phyloP scores from a whole-genome alignment of 2,888 invertebrate genomes.

The Hyposoter didymator region DNA sequence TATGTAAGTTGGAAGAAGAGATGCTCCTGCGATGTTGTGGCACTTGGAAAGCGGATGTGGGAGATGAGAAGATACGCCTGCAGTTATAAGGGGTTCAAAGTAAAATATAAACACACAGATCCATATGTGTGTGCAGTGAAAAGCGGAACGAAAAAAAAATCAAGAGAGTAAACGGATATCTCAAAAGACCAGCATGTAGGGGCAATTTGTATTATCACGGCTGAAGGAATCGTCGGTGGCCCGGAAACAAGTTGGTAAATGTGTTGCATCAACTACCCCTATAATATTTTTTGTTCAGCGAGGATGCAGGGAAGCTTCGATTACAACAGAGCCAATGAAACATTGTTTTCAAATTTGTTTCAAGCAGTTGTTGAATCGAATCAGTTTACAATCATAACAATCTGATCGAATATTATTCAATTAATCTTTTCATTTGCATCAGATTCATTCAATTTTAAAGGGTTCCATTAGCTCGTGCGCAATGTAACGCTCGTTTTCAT shows the following conservation, averaged over 20 bases:
- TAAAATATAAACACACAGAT: conserved; percentile 18
- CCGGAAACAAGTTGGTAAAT: conserved; percentile 57
- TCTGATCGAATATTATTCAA: background rate
- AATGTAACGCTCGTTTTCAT: too few relatives aligned
- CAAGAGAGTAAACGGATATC: conserved; percentile 54
- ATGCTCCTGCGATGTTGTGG: background rate
- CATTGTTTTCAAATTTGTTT: background rate
- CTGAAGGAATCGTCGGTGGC: conserved; percentile 60
- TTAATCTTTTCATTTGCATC: background rate
- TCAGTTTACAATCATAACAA: background rate
- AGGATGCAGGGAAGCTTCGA: conserved; percentile 25
- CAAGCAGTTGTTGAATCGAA: background rate
- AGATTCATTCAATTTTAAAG: background rate
- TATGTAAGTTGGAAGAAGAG: conserved; percentile 26
- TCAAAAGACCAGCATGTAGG: conserved; percentile 58
- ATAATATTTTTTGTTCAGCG: conserved; percentile 35
- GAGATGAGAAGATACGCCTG: conserved; percentile 45
- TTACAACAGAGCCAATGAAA: conserved; percentile 12
- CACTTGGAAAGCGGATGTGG: conserved; percentile 59
- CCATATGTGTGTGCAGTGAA: background rate
- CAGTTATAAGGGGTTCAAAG: conserved; percentile 23
- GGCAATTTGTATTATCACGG: conserved; percentile 63
- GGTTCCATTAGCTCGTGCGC: background rate
- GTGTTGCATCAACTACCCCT: conserved; percentile 39
- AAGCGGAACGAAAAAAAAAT: conserved; percentile 41